A percentile compares a stretch with the other conserved stretches of the same genome.
Evolutionary conservation across 2,888 invertebrate genomes (phyloP).

Genomic region (Aleiodes testaceus): DNA sequence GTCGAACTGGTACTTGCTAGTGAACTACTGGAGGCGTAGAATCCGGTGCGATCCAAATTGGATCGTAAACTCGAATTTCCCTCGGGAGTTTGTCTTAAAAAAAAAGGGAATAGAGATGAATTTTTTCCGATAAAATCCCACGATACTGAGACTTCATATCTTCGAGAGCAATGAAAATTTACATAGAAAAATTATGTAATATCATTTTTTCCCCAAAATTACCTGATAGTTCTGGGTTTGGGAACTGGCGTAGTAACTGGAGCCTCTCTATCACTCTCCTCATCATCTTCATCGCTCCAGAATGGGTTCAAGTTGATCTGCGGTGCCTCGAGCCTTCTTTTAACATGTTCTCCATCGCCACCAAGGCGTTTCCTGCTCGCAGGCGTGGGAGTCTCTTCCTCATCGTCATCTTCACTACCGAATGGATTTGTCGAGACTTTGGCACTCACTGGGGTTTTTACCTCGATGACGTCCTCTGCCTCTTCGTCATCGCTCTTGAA

Average conservation of each 20-base stretch:
- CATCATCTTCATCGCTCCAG: conserved; percentile 82
- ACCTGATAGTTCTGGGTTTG: conserved; percentile 74
- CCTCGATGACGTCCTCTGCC: conserved; percentile 61
- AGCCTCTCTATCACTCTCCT: conserved; percentile 54
- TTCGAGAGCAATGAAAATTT: neutral
- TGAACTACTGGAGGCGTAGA: conserved; percentile 72
- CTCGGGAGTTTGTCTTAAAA: conserved; percentile 64
- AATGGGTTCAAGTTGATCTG: conserved; percentile 81
- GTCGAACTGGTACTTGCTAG: conserved; percentile 70
- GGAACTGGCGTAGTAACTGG: conserved; percentile 70
- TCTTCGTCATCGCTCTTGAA: conserved; percentile 85
- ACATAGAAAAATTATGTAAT: neutral
- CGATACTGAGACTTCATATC: neutral
- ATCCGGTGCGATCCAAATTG: conserved; percentile 61
- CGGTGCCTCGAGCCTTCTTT: conserved; percentile 73
- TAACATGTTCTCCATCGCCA: conserved; percentile 53
- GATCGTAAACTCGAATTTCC: conserved; percentile 53
- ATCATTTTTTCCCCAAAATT: conserved; percentile 49
- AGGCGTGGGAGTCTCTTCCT: conserved; percentile 69
- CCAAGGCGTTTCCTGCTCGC: conserved; percentile 54
- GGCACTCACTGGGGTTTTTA: neutral
- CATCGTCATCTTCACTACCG: conserved; percentile 72
- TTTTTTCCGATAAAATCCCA: neutral
- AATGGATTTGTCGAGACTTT: conserved; percentile 78
- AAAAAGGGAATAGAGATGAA: conserved; percentile 12